A percentile compares a stretch with the other conserved stretches of the same genome.
Evolutionary conservation across 92 coral and sea anemone species (phyloP).

Genomic region (Siderastrea radians): DNA sequence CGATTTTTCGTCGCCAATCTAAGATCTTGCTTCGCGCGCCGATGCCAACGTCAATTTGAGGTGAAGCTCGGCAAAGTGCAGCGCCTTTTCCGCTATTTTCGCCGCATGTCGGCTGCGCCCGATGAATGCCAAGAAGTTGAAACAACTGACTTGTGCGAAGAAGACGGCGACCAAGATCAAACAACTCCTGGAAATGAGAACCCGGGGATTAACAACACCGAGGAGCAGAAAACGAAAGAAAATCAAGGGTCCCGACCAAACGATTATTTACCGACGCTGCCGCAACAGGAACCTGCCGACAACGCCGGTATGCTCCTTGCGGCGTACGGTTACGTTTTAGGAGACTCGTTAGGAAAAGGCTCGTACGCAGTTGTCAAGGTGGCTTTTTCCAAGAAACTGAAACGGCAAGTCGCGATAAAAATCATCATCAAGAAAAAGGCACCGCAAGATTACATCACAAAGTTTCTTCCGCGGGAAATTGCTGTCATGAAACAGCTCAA

Average conservation of each 20-base stretch:
- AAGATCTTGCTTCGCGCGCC: neutral
- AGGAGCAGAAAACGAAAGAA: slow-evolving; percentile 15
- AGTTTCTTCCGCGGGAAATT: slow-evolving; percentile 98
- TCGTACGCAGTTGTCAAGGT: slow-evolving; percentile 97
- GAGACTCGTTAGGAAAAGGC: slow-evolving; percentile 97
- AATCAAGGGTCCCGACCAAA: slow-evolving; percentile 29
- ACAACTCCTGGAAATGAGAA: slow-evolving; percentile 39
- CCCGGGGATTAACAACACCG: slow-evolving; percentile 13
- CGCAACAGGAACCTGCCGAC: slow-evolving; percentile 64
- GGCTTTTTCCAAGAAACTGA: slow-evolving; percentile 93
- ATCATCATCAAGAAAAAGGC: slow-evolving; percentile 95
- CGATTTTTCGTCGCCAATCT: neutral
- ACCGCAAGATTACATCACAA: slow-evolving; percentile 95
- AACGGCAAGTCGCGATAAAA: slow-evolving; percentile 92
- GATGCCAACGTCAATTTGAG: neutral
- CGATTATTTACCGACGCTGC: neutral
- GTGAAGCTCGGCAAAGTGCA: slow-evolving; percentile 79
- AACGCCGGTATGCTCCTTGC: slow-evolving; percentile 94
- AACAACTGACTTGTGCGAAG: slow-evolving; percentile 47
- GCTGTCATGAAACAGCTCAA: slow-evolving; percentile 95
- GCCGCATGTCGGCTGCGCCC: slow-evolving; percentile 98
- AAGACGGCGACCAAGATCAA: slow-evolving; percentile 23
- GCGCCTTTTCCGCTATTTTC: slow-evolving; percentile 83
- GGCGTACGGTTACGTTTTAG: slow-evolving; percentile 94
- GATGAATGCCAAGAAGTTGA: slow-evolving; percentile 46